Conservation (phyloP, 2,888 invertebrate species). For the Stegophylla sp. region DNA sequence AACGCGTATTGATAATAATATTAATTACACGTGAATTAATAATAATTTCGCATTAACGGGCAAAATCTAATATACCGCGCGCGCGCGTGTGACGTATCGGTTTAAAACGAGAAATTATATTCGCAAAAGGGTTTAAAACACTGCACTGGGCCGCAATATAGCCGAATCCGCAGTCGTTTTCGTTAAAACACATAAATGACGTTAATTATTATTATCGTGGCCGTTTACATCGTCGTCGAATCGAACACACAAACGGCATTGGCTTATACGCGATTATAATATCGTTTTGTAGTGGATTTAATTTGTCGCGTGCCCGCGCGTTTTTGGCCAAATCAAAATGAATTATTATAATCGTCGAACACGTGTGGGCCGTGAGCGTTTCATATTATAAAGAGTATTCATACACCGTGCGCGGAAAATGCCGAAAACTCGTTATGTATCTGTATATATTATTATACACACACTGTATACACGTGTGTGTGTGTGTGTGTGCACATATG, state of each 20-base stretch:
- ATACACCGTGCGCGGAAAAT: neutral
- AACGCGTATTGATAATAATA: neutral
- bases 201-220: neutral
- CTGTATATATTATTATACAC: neutral
- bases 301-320: conserved; percentile 13
- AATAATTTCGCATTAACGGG: neutral
- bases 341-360: conserved; percentile 1
- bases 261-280: conserved; percentile 20
- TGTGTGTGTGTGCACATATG: neutral
- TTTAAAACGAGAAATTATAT: conserved; percentile 35
- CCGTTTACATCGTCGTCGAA: neutral
- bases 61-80: neutral
- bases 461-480: neutral
- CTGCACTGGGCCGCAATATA: neutral
- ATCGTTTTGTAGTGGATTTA: neutral
- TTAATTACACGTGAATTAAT: neutral
- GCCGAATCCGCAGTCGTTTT: too few relatives aligned
- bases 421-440: too few relatives aligned
- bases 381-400: neutral
- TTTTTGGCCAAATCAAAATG: conserved; percentile 6
- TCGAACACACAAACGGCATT: neutral
- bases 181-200: neutral
- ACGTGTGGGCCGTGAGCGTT: neutral
- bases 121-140: conserved; percentile 29
- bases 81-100: neutral